phyloP scores from a whole-genome alignment of 2,113 vertebrate species.

The Orycteropus afer region DNA sequence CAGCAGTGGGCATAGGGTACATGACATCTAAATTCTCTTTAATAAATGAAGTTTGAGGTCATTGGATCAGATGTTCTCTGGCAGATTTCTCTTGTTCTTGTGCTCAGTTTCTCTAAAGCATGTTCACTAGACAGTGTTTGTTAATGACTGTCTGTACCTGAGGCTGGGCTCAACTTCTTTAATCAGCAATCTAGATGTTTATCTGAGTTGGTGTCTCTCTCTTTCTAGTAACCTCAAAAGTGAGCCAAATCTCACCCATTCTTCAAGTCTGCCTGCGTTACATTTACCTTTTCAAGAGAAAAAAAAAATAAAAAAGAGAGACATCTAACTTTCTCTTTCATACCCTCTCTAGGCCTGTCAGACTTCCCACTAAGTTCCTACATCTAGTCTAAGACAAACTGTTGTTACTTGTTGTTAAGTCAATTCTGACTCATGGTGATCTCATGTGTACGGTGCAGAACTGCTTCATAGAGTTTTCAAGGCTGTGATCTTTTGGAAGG shows the following conservation, averaged over 20 bases:
- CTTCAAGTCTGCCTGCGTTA: not conserved
- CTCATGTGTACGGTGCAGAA: not conserved
- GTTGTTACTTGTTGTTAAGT: not conserved
- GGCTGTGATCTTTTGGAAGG: not conserved
- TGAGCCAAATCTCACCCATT: not conserved
- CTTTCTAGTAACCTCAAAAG: not conserved
- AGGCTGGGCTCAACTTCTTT: not conserved
- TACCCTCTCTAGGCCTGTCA: not conserved
- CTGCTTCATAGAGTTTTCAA: not conserved
- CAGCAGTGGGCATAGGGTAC: not conserved
- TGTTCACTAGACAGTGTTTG: not conserved
- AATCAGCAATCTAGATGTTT: not conserved
- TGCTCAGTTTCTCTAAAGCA: not conserved
- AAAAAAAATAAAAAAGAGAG: not conserved
- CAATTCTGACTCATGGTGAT: not conserved
- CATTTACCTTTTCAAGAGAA: not conserved
- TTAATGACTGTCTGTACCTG: not conserved
- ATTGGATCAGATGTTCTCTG: not conserved
- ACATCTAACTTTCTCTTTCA: not conserved
- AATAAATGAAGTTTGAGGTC: not conserved
- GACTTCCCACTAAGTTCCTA: not conserved
- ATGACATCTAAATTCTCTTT: not conserved
- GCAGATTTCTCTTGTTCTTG: not conserved
- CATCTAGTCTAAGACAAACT: not conserved
- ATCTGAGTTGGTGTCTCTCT: not conserved